A percentile compares a stretch with the other conserved stretches of the same genome.
These are phyloP conservation scores for Campylomormyrus numenius DNA, from an alignment of 2,113 vertebrate genomes.

Conservation along the genomic window DNA sequence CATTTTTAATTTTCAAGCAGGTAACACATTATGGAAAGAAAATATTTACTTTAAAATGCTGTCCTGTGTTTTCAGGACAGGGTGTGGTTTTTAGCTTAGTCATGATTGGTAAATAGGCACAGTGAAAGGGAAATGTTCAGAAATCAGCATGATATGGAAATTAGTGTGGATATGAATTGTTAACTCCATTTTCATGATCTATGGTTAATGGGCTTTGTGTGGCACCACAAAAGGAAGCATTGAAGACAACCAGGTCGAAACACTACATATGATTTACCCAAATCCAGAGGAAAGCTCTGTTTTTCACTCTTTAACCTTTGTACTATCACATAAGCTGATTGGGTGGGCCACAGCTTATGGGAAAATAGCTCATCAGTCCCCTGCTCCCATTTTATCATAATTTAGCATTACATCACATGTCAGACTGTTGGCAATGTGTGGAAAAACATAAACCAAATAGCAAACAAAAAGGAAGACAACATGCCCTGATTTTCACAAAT, in stretches of 20 bases:
- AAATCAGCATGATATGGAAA: neutral
- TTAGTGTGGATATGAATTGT: neutral
- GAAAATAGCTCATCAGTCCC: neutral
- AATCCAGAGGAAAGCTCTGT: neutral
- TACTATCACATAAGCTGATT: neutral
- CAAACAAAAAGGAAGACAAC: neutral
- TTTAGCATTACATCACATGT: neutral
- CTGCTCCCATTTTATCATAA: neutral
- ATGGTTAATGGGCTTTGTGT: neutral
- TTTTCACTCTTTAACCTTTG: conserved; percentile 13
- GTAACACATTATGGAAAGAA: neutral
- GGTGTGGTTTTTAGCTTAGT: neutral
- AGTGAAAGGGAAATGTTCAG: neutral
- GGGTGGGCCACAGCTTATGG: neutral
- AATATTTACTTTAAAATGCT: neutral
- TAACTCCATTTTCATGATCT: neutral
- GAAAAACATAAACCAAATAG: neutral
- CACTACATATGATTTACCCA: neutral
- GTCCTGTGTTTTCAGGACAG: neutral
- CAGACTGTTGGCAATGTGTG: neutral
- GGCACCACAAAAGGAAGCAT: neutral
- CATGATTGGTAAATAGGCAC: neutral
- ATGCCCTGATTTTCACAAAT: neutral
- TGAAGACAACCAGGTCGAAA: neutral
- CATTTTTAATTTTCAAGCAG: conserved; percentile 13